A percentile compares a stretch with the other conserved stretches of the same genome.
Conservation (phyloP, 2,888 invertebrate species). For the Esperia sulphurella region DNA sequence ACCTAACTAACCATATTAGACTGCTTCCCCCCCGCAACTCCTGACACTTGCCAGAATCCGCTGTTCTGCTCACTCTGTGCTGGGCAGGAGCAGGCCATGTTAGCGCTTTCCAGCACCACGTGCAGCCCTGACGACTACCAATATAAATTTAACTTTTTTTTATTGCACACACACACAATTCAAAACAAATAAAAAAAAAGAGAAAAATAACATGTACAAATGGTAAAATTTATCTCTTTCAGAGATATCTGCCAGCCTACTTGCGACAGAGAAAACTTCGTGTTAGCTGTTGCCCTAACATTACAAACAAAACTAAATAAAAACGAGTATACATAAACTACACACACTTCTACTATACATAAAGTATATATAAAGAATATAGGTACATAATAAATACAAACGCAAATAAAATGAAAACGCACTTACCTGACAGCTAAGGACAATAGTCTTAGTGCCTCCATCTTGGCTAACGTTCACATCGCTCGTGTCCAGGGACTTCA, state of each 20-base stretch:
- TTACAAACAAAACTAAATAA: too few species aligned
- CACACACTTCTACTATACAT: too few species aligned
- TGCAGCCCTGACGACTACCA: slow-evolving; percentile 61
- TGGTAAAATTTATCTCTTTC: too few species aligned
- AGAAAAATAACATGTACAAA: too few species aligned
- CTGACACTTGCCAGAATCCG: slow-evolving; percentile 69
- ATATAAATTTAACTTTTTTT: not conserved
- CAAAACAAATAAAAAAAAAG: too few species aligned
- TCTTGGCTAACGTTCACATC: slow-evolving; percentile 53
- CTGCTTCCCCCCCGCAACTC: slow-evolving; percentile 59
- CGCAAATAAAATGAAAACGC: too few species aligned
- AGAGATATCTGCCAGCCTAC: too few species aligned
- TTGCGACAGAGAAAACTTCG: too few species aligned
- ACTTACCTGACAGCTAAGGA: slow-evolving; percentile 61
- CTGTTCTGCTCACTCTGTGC: slow-evolving; percentile 46
- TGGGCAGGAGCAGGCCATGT: slow-evolving; percentile 58
- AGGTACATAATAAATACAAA: too few species aligned
- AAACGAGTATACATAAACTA: too few species aligned
- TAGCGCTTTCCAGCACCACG: slow-evolving; percentile 56
- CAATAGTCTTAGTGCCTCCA: slow-evolving; percentile 42
- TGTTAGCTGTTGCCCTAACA: too few species aligned
- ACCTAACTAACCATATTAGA: slow-evolving; percentile 46
- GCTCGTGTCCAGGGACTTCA: slow-evolving; percentile 51
- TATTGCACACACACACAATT: not conserved
- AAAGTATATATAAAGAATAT: too few species aligned